Evolutionary conservation across 2,113 vertebrate species (phyloP), one percentile per base, ranked within the genome.

Genomic region (Megalops atlanticus): DNA sequence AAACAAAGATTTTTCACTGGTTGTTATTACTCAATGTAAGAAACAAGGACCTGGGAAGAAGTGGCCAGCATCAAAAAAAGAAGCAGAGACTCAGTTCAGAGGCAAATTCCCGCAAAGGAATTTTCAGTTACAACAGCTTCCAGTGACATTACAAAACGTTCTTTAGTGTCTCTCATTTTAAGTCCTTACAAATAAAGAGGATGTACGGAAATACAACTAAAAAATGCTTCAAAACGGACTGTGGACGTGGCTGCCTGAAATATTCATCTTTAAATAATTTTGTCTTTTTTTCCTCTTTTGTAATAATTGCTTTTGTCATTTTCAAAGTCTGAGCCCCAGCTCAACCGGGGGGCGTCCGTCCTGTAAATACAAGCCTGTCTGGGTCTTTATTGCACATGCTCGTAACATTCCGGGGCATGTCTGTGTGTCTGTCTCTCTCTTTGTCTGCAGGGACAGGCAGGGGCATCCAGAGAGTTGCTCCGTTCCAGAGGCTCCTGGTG

Each of bases 371-470:
- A 3, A 64, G 54, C 36, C 33, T n/a, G 49, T 52, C 47, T 78
- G 47, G 41, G 38, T 40, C 76, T 70, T 35, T 82, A 82, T 82
- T 82, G 81, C 81, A 82, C 77, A 27, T 82, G 81, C 43, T 82
- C 74, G 40, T 33, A 68, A 47, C 39, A 35, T 36, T 24, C 27
- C 70, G 31, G 43, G 18, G 58, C 58, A 36, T 33, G 18, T 81
- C 54, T 74, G 72, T 43, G 14, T 18, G 58, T 64, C 52, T 39
- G 36, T 41, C 36, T 54, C 24, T 24, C 36, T 64, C 35, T 58
- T 49, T 27, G 38, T 52, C 76, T 76, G 72, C 4, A 70, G 33
- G 27, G 74, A 39, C 35, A 27, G 41, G 12, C 38, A 43, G 68
- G 43, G 75, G 41, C 49, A 70, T 39, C 21, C 35, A 41, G 49